These are phyloP conservation scores for Carcina quercana DNA, from an alignment of 2,888 invertebrate genomes.

Conservation along the genomic window DNA sequence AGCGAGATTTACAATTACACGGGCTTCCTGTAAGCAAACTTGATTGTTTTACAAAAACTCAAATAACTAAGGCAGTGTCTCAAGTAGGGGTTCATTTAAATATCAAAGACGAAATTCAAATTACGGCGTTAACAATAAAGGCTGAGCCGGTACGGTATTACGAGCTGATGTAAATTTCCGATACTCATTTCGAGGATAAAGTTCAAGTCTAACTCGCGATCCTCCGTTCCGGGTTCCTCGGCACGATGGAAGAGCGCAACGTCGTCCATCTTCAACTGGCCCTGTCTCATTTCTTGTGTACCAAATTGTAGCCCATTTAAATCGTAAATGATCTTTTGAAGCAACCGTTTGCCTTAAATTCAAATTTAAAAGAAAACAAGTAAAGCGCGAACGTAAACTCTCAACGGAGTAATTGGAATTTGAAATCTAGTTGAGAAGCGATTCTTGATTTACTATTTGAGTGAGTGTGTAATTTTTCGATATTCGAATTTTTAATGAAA, in stretches of 20 bases:
- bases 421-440: background rate
- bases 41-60: slow-evolving; percentile 75
- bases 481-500: too few relatives aligned
- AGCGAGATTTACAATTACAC: slow-evolving; percentile 72
- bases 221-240: slow-evolving; percentile 32
- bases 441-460: too few relatives aligned
- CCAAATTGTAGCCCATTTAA: slow-evolving; percentile 10
- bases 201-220: slow-evolving; percentile 58
- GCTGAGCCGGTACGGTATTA: slow-evolving; percentile 67
- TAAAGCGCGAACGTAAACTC: background rate
- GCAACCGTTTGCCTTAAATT: slow-evolving; percentile 4
- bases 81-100: slow-evolving; percentile 72
- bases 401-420: background rate
- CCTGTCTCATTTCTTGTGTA: slow-evolving; percentile 6
- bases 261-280: slow-evolving; percentile 22
- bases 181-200: slow-evolving; percentile 71
- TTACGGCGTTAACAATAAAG: slow-evolving; percentile 74
- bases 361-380: slow-evolving; percentile 8
- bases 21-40: slow-evolving; percentile 69
- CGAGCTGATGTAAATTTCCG: slow-evolving; percentile 72
- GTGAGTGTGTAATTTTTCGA: too few relatives aligned
- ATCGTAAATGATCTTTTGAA: slow-evolving; percentile 10
- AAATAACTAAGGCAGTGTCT: slow-evolving; percentile 74
- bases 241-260: slow-evolving; percentile 13
- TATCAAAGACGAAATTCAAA: slow-evolving; percentile 75